Evolutionary conservation across 64 coral and sea anemone species (phyloP), one percentile per base, ranked within the genome.

Genomic region (Actinia equina): DNA sequence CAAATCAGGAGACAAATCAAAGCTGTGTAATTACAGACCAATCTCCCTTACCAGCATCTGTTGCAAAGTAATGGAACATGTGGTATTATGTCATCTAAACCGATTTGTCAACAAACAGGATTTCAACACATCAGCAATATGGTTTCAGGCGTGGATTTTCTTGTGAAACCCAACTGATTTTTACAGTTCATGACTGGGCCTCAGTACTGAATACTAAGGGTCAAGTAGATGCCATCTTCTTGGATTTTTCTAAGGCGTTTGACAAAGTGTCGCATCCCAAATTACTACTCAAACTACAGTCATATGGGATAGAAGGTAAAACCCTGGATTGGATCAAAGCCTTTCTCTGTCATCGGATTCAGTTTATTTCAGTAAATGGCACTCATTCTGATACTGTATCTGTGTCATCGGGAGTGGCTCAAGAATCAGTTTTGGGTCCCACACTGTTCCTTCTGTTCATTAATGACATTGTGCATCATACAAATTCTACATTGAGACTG

Each of bases 101-200:
- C 71, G 83, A 18, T 70, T 84, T 91, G 49, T 64, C 83, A 77
- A 77, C 52, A 86, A 91, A 85, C 26, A 63, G 77, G 42, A 64
- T 86, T 71, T 25, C 86, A 57, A 77, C 67, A 43, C 41, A 78
- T n/a, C 41, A 51, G 43, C 89, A 87, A 80, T 84, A 91, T 91
- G 84, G 84, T 44, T 86, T 91, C 51, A 67, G 84, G 9, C 45
- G 82, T 56, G 59, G 84, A 1, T 59, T 91, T 86, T 91, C 89
- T 58, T 91, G 89, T 86, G 89, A 91, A 91, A 91, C 89, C 52
- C 89, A 91, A 58, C 59, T 80, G 77, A 71, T 79, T 17, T 15
- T 65, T 46, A 65, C 85, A 43, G 45, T 76, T 87, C 85, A 87
- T 55, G 89, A 91, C 9, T 91, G 84, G 89, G 89, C 84, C 61